Evolutionary conservation across 2,797 vertebrate species (phyloP).

Genomic region (Coregonus sp.): DNA sequence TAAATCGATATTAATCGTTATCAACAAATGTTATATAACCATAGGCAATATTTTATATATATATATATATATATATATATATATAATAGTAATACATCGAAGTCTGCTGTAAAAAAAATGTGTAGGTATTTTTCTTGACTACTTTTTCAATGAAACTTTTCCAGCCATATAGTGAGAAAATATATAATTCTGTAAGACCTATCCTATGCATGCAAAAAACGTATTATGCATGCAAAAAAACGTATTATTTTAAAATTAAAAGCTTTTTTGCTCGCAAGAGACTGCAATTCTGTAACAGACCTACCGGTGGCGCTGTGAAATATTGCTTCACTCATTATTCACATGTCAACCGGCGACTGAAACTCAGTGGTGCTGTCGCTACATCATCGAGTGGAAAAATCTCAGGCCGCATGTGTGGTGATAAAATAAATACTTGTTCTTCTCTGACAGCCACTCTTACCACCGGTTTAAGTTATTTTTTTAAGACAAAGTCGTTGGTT

Average conservation of each 20-base stretch:
- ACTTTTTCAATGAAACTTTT: too few relatives aligned
- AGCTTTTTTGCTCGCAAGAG: neutral
- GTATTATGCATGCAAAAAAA: too few relatives aligned
- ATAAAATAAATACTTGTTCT: neutral
- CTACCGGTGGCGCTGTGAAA: slow-evolving; percentile 25
- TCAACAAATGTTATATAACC: too few relatives aligned
- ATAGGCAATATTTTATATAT: too few relatives aligned
- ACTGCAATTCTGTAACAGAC: slow-evolving; percentile 23
- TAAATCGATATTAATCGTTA: neutral
- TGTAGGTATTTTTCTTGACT: too few relatives aligned
- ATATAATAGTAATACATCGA: too few relatives aligned
- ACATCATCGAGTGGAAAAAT: slow-evolving; percentile 18
- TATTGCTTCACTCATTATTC: neutral
- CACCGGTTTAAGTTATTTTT: slow-evolving; percentile 7
- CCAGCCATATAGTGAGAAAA: too few relatives aligned
- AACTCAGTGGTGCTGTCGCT: slow-evolving; percentile 15
- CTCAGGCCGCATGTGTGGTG: slow-evolving; percentile 56
- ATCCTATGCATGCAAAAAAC: too few relatives aligned
- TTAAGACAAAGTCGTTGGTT: neutral
- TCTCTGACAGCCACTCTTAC: slow-evolving; percentile 1
- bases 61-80: too few relatives aligned
- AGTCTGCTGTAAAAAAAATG: too few relatives aligned
- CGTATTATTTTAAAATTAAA: too few relatives aligned
- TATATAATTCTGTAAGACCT: too few relatives aligned
- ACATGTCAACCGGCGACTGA: slow-evolving; percentile 21